A percentile compares a stretch with the other conserved stretches of the same genome.
Conservation (phyloP, 2,797 vertebrate genomes). For the Hipposideros larvatus region DNA sequence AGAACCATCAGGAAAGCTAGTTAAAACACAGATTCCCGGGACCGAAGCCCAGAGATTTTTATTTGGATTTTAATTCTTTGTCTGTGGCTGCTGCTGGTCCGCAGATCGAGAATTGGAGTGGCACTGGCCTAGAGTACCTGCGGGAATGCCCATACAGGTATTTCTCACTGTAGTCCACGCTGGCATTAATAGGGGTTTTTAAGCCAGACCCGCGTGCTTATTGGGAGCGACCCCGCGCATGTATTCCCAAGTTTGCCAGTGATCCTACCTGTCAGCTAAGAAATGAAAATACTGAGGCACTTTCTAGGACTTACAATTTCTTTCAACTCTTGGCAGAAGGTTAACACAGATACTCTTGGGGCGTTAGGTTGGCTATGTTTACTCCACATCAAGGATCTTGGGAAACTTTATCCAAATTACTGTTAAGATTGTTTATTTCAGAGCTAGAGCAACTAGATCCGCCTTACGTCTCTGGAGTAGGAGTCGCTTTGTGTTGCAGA, state of each 20-base stretch:
- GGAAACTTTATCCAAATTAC: slow-evolving; percentile 44
- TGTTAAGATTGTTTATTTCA: slow-evolving; percentile 63
- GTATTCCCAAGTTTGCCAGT: neutral
- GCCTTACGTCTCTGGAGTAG: neutral
- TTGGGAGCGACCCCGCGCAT: neutral
- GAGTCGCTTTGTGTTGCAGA: slow-evolving; percentile 65
- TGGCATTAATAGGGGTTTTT: neutral
- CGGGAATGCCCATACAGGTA: neutral
- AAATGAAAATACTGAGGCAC: slow-evolving; percentile 47
- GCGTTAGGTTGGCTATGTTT: neutral
- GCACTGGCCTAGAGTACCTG: neutral
- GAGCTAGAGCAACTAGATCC: neutral
- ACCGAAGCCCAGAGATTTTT: neutral
- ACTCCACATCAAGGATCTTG: slow-evolving; percentile 16
- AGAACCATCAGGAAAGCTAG: neutral
- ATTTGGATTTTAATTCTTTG: neutral
- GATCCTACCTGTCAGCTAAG: neutral
- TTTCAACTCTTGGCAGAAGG: slow-evolving; percentile 50
- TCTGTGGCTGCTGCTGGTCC: neutral
- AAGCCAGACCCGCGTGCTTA: neutral
- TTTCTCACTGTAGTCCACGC: neutral
- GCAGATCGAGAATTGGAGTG: neutral
- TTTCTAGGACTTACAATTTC: slow-evolving; percentile 9
- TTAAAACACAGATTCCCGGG: neutral
- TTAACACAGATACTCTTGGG: slow-evolving; percentile 44